These are phyloP conservation scores for Brachyopa scutellaris DNA, from an alignment of 2,888 invertebrate genomes.

Conservation along the genomic window DNA sequence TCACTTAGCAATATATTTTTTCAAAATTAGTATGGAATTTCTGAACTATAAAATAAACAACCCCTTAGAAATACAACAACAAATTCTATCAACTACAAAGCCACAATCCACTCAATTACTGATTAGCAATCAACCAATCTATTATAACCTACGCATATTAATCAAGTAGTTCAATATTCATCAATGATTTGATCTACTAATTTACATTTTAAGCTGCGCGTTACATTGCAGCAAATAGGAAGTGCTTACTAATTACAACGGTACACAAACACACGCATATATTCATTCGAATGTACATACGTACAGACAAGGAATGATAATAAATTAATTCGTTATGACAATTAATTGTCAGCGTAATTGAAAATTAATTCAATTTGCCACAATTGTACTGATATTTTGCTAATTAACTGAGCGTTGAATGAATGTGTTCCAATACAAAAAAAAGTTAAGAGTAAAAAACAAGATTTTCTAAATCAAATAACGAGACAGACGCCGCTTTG, in stretches of 20 bases:
- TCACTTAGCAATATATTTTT: too few relatives aligned
- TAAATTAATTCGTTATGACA: constrained; percentile 62
- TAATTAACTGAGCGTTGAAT: constrained; percentile 3
- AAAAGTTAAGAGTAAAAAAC: background rate
- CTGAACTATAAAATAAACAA: too few relatives aligned
- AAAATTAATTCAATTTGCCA: constrained; percentile 59
- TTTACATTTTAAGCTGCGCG: constrained; percentile 53
- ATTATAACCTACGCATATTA: constrained; percentile 50
- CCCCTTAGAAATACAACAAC: too few relatives aligned
- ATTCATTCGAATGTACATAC: too few relatives aligned
- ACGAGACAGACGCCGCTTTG: background rate
- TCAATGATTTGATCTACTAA: constrained; percentile 65
- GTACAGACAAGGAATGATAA: constrained; percentile 8
- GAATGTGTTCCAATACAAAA: background rate
- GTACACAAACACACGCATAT: too few relatives aligned
- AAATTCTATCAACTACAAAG: too few relatives aligned
- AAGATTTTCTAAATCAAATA: too few relatives aligned
- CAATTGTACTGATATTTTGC: background rate
- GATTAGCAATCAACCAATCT: constrained; percentile 63
- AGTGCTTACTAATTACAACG: constrained; percentile 27
- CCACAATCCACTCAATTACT: constrained; percentile 62
- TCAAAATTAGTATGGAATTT: too few relatives aligned
- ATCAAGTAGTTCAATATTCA: constrained; percentile 47
- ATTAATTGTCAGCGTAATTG: constrained; percentile 60
- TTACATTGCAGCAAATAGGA: constrained; percentile 19